Base-by-base conservation (phyloP, 2,113 vertebrate species). In the Semicossyphus pulcher region DNA sequence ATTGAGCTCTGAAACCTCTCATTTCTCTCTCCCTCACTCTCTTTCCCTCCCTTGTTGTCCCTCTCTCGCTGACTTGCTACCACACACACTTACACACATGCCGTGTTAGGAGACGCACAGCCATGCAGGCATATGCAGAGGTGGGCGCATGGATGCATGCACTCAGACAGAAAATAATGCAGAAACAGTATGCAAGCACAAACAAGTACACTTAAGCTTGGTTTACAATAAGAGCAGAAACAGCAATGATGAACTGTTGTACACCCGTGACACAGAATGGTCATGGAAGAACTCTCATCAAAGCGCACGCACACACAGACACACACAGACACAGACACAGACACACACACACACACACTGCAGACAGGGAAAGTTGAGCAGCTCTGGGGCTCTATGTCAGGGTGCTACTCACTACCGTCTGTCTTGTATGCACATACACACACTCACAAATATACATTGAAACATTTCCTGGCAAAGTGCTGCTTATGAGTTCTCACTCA, bases 1-100 rank as follows among this genome's bases (percentile, higher is more conserved):
- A 84, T 79, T 47, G 69, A 84, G 87, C 82, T 85, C 83, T 87
- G 59, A 52, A 80, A 80, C 78, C 87, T 66, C 83, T 80, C 85
- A 51, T 80, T 75, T 31, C 78, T 59, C 81, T 48, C 67, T 63
- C 58, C 45, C 58, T 68, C 65, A 53, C 74, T 52, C 59, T 45
- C 47, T 37, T 51, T 62, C 78, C 49, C 86, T 71, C 84, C 79
- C 83, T 71, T 60, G 71, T 79, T 66, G 83, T 83, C 80, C 72
- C 75, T 80, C 85, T 80, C 86, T 77, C 76, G 18, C 82, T 45
- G 66, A 73, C 76, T 75, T 67, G 44, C 75, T 86, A 52, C 64
- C 49, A 75, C 67, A 80, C 73, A 74, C 76, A 57, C 76, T 39
- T 36, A 37, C 85, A 84, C 74, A 72, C 81, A 84, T 36, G 37